Evolutionary conservation across 1,140 invertebrate genomes (phyloP).

Genomic region (Trachymyrmex septentrionalis): DNA sequence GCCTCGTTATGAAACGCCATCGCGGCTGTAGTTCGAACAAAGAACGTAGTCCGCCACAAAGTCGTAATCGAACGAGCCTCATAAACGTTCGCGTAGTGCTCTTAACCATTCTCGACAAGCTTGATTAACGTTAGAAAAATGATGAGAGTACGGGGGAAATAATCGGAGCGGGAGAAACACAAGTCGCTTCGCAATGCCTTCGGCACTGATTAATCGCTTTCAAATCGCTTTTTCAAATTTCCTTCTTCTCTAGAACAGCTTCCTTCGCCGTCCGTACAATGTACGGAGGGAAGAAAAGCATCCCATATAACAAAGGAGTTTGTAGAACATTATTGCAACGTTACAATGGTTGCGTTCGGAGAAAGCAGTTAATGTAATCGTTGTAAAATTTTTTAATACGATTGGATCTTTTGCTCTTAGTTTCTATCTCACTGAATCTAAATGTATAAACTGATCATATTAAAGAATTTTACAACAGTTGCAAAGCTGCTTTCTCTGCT

Average conservation of each 20-base stretch:
- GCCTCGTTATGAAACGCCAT: conserved; percentile 23
- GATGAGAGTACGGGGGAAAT: not conserved
- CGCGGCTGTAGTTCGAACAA: conserved; percentile 5
- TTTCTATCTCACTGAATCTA: too few relatives aligned
- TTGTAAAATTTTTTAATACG: too few relatives aligned
- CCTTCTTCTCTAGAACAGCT: not conserved
- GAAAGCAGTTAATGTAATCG: too few relatives aligned
- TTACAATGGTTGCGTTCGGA: too few relatives aligned
- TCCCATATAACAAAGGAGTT: too few relatives aligned
- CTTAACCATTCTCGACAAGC: not conserved
- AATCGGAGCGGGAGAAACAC: not conserved
- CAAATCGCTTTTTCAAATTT: not conserved
- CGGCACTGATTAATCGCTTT: not conserved
- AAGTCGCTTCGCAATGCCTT: not conserved
- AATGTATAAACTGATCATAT: too few relatives aligned
- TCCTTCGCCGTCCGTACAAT: not conserved
- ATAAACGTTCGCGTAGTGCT: not conserved
- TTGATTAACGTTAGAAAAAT: conserved; percentile 1
- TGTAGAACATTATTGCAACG: too few relatives aligned
- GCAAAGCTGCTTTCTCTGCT: too few relatives aligned
- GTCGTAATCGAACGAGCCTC: conserved; percentile 21
- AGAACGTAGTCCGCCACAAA: not conserved
- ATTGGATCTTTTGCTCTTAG: too few relatives aligned
- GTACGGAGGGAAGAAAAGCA: not conserved
- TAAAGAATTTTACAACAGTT: too few relatives aligned